phyloP scores from a whole-genome alignment of 1,140 invertebrate genomes.

The Aethina tumida region DNA sequence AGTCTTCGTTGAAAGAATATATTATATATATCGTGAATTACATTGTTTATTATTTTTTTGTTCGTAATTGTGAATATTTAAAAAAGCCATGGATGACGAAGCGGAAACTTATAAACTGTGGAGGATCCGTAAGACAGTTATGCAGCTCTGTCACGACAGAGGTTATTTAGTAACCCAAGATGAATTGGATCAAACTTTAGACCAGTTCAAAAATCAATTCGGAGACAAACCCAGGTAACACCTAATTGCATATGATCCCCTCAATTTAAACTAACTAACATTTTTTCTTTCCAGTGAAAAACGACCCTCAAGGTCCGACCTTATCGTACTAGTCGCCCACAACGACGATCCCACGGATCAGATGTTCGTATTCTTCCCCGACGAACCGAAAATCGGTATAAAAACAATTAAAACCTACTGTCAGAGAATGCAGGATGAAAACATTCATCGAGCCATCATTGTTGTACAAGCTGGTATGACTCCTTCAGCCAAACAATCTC shows the following conservation, averaged over 20 bases:
- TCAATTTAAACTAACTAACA: too few relatives aligned
- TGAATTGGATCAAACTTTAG: constrained; percentile 97
- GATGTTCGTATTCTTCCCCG: constrained; percentile 99
- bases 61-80: too few relatives aligned
- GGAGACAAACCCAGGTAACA: constrained; percentile 90
- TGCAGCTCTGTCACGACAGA: constrained; percentile 90
- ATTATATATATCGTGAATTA: too few relatives aligned
- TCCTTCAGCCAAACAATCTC: constrained; percentile 94
- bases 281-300: constrained; percentile 64
- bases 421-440: constrained; percentile 99
- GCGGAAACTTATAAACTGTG: constrained; percentile 97
- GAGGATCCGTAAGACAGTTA: constrained; percentile 96
- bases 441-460: constrained; percentile 93
- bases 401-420: constrained; percentile 99
- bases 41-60: too few relatives aligned
- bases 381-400: constrained; percentile 98
- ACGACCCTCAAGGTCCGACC: constrained; percentile 76
- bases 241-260: neutral
- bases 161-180: constrained; percentile 96
- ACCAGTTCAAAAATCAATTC: constrained; percentile 96
- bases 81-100: constrained; percentile 99
- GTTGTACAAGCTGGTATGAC: constrained; percentile 95
- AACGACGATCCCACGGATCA: constrained; percentile 99
- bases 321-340: constrained; percentile 96
- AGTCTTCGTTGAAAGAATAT: too few relatives aligned